Evolutionary conservation across 2,113 vertebrate species (phyloP), one percentile per base, ranked within the genome.

Genomic region (Rhodinocichla rosea): DNA sequence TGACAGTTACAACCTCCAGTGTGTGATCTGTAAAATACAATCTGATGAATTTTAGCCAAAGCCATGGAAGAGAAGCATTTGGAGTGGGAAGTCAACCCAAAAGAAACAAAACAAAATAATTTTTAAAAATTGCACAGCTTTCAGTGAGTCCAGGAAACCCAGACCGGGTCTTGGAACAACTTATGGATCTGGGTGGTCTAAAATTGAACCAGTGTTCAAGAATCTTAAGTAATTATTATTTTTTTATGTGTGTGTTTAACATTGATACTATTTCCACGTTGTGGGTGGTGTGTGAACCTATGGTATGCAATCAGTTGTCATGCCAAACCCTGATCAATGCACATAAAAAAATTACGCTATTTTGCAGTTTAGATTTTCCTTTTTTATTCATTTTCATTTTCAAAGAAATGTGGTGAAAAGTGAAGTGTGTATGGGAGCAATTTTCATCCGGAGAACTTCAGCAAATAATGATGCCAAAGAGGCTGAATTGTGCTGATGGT

Each of bases 401-500:
- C 65, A 71, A 57, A 83, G 71, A 55, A 79, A 76, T 74, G 62
- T 21, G 55, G 65, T 74, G 91, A 83, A 92, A 60, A 42, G 28
- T 32, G 45, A 24, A 74, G 8, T 9, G 11, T 86, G 57, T 67
- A 75, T 79, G 59, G 92, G 70, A 95, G 16, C 87, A 75, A 59
- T 88, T 95, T 96, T 69, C 90, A 53, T 91, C 42, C 90, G 47
- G 88, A 93, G 55, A 96, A 55, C 23, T 80, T 80, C 81, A 87
- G 26, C 73, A 40, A 89, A 75, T 91, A 67, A 55, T 9, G 37
- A 77, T 67, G 56, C 93, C 83, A 86, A 90, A 69, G 67, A 74
- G 35, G 56, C 78, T 91, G 45, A 81, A 39, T 90, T 96, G 32
- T 32, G 60, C 77, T 94, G 74, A 57, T 91, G 90, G 92, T 88